Percentiles rank a stretch among this genome's conserved stretches.
phyloP scores from a whole-genome alignment of 2,113 vertebrate species.

The Engraulis encrasicolus region DNA sequence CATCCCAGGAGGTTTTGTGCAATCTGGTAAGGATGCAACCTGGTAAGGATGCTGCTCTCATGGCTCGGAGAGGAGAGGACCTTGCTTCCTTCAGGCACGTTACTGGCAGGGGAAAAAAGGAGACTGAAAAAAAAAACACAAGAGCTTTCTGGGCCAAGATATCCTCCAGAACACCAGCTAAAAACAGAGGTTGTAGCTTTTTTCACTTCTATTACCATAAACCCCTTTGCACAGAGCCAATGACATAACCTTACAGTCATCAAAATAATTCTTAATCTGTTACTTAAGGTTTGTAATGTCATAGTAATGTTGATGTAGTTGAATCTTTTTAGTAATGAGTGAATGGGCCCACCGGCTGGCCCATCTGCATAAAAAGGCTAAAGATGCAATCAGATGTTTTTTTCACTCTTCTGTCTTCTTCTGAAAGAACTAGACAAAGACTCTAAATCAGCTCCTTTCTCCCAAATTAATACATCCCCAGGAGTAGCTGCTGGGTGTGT shows the following conservation, averaged over 20 bases:
- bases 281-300: too few species aligned
- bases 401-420: background rate
- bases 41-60: slow-evolving; percentile 35
- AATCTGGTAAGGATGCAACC: too few species aligned
- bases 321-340: too few species aligned
- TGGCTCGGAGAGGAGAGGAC: slow-evolving; percentile 8
- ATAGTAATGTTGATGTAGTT: too few species aligned
- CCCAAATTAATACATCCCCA: slow-evolving; percentile 16
- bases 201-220: background rate
- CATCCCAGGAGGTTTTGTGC: slow-evolving; percentile 33
- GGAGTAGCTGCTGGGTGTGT: slow-evolving; percentile 35
- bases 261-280: too few species aligned
- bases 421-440: background rate
- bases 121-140: background rate
- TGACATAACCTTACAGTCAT: too few species aligned
- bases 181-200: background rate
- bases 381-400: background rate
- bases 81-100: slow-evolving; percentile 29
- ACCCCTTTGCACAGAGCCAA: too few species aligned
- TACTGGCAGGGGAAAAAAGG: too few species aligned
- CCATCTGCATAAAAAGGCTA: too few species aligned
- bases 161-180: background rate
- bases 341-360: too few species aligned
- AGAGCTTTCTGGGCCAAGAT: slow-evolving; percentile 26
- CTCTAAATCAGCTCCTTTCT: slow-evolving; percentile 6